Base-by-base conservation (phyloP, 1,140 invertebrate species). In the Fopius arisanus region DNA sequence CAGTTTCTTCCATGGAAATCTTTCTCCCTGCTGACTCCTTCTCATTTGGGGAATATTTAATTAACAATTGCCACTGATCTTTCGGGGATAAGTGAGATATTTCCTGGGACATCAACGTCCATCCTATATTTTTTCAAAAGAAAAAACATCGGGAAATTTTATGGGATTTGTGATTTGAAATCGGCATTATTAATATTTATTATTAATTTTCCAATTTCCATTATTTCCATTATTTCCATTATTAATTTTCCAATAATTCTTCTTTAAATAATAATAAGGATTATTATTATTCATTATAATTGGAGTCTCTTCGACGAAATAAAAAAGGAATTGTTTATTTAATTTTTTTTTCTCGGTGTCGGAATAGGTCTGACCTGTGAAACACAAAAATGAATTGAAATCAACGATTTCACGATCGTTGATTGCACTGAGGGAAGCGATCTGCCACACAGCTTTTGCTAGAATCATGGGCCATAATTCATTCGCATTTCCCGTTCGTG, bases 391-490 rank as follows among this genome's bases (percentile, higher is more conserved):
- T 10, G 70, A 73, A 72, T 78, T 75, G 14, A 78, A 81, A 26
- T 82, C 81, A 2, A 77, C 63, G 3, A 80, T 73, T 31, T 82
- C 81, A 5, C 40, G 40, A 0, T n/a, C 9, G 0, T n/a, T 29
- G 0, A 73, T 76, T 80, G 79, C 80, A 5, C 77, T 78, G 3
- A 78, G 3, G 0, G 79, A 74, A 4, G 73, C 77, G 2, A 82
- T 26, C 37, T 82, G 81, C 19, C 81, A 43, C 33, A 82, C 9
- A 12, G 78, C 82, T 69, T 83, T 83, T 1, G 81, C 71, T 3
- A 83, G 75, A 43, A 83, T 48, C 70, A 83, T 77, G 0, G 82
- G 82, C 82, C 82, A 83, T 10, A 83, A 54, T 33, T 83, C 82
- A 3, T 67, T 73, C 31, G 54, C 16, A 26, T 82, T 79, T 0